phyloP scores from a whole-genome alignment of 2,797 vertebrate genomes.

The Melanogrammus aeglefinus region DNA sequence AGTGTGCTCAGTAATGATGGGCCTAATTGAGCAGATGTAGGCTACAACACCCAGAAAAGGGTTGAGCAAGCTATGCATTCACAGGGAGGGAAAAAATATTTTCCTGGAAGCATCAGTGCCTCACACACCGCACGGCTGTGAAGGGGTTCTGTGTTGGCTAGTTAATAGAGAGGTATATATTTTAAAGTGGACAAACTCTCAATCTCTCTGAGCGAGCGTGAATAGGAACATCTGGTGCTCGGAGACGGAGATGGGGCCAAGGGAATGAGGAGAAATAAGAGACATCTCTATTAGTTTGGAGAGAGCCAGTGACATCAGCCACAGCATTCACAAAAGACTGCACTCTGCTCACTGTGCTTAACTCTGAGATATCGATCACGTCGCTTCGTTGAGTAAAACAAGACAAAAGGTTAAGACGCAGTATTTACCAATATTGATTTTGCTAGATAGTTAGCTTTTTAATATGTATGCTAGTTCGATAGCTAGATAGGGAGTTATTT shows the following conservation, averaged over 20 bases:
- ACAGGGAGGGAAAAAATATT: no score
- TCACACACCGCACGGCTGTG: not conserved
- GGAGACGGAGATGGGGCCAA: not conserved
- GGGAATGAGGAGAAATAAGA: not conserved
- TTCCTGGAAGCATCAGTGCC: no score
- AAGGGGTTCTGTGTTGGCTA: not conserved
- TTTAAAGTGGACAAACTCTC: not conserved
- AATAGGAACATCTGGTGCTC: not conserved
- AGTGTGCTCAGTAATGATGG: not conserved
- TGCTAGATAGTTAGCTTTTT: no score
- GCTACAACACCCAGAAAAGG: not conserved
- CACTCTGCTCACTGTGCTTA: not conserved
- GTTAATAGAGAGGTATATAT: not conserved
- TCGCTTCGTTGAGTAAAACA: not conserved
- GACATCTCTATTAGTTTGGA: not conserved
- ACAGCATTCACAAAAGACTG: not conserved
- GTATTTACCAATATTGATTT: not conserved
- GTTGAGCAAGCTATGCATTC: not conserved
- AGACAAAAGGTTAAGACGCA: no score
- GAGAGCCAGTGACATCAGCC: not conserved
- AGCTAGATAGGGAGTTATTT: no score
- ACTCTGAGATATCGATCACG: not conserved
- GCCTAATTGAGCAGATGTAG: not conserved
- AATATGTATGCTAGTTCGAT: no score
- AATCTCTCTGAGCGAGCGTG: not conserved